Base-by-base conservation (phyloP, 2,797 vertebrate species). In the Esox masquinongy region DNA sequence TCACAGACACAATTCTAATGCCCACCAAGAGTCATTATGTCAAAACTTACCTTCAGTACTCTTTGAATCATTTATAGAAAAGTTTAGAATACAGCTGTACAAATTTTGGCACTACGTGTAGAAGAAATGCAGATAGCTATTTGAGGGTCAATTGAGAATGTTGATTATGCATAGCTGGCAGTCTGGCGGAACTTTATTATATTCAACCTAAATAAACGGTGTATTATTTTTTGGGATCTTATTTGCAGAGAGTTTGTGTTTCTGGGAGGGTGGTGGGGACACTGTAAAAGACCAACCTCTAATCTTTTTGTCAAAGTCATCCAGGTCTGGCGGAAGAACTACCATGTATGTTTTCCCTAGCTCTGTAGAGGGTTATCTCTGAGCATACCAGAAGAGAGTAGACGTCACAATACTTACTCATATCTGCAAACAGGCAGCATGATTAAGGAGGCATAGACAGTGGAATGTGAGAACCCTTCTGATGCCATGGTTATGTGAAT, bases 251-350 rank as follows among this genome's bases (percentile, higher is more conserved):
- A 84, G 82, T 56, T 77, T 83, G 73, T 83, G 87, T 84, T 87
- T 75, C n/a, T 12, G 72, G 67, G 16, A 39, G 0, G 47, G 59
- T 43, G 5, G 15, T 4, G n/a, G 61, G n/a, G 2, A 47, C 24
- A 70, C 85, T 84, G 87, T 88, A 89, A 86, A 82, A 89, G 82
- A 68, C 82, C 49, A 77, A 74, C 78, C 78, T 84, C 81, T 90
- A 90, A 91, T 91, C 89, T 90, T 85, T 92, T 88, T 88, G 83
- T 85, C 87, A 87, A 91, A 87, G 88, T 91, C 87, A 89, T 83
- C 79, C 80, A 84, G 86, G 86, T 90, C 86, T 88, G 83, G 84
- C 78, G 84, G 88, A 89, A 91, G 87, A 88, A 88, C 80, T 89
- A 88, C 85, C 88, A 80, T 85, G 90, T 91, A 82, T 88, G 84